Base-by-base conservation (phyloP, 2,888 invertebrate species). In the Conus canariensis region DNA sequence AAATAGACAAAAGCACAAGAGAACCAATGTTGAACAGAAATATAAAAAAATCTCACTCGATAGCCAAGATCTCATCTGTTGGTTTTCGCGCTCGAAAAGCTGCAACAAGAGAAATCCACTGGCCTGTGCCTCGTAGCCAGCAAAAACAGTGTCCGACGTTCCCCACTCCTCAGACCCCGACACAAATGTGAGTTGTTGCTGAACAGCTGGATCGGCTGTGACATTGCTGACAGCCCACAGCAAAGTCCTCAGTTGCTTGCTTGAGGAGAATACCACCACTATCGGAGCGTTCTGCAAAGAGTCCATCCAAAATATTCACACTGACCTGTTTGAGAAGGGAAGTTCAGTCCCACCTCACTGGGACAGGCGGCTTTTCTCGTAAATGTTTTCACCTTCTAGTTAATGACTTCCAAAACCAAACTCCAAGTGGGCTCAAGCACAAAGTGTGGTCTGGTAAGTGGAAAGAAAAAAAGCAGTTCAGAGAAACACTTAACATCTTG, bases 141-240 rank as follows among this genome's bases (percentile, higher is more conserved):
- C 30, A 0, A 94, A 88, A 8, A 92, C 90, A 14, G 67, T 83
- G 9, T 45, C 74, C 56, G 90, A 90, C 0, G 60, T 91, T 7
- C 93, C 94, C 95, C 95, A 95, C 8, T 91, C 91, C 60, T 93
- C 94, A 1, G 93, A 93, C 10, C 94, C 95, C 8, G 86, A 30
- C 60, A 90, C 89, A 67, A 86, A 77, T 0, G 83, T 77, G 19
- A 87, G 60, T 6, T 25, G 25, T 9, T 56, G 77, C 25, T 85
- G 85, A 7, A 60, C 86, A 80, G 77, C 80, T 16, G 56, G 70
- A 6, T 16, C n/a, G 5, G 45, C 82, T 74, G 85, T 85, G 14
- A 60, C 90, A 8, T 85, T 88, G 16, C 64, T 67, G 56, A 90
- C 30, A 2, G 89, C 86, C 58, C 59, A 16, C 22, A 91, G 83